phyloP scores from a whole-genome alignment of 64 coral and sea anemone genomes.

The Catalaphyllia jardinei region DNA sequence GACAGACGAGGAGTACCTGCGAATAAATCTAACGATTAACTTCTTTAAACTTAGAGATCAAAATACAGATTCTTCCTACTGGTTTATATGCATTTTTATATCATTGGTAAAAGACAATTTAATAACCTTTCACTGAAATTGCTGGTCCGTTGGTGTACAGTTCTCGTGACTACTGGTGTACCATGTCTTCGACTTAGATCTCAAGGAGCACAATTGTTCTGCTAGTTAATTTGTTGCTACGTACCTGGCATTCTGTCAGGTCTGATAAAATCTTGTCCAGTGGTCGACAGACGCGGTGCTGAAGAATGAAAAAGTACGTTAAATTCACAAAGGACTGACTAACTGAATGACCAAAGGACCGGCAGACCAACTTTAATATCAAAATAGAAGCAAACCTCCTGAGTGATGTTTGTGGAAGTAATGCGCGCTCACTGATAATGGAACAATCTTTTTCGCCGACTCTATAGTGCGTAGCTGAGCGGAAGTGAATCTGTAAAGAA shows the following conservation, averaged over 20 bases:
- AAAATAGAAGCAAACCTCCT: constrained; percentile 24
- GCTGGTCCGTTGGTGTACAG: too few species aligned
- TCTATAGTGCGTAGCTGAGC: constrained; percentile 78
- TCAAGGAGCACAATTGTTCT: too few species aligned
- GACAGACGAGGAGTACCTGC: too few species aligned
- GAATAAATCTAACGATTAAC: too few species aligned
- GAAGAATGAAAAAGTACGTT: neutral
- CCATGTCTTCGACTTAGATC: too few species aligned
- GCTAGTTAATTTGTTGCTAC: neutral
- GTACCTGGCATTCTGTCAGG: constrained; percentile 70
- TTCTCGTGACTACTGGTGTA: too few species aligned
- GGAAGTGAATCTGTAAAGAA: constrained; percentile 53
- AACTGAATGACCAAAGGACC: too few species aligned
- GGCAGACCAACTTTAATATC: neutral
- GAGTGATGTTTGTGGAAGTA: constrained; percentile 75
- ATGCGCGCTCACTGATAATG: constrained; percentile 49
- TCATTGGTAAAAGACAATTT: neutral
- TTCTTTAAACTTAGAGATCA: too few species aligned
- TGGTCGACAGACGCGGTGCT: constrained; percentile 64
- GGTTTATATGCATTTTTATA: too few species aligned
- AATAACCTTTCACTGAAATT: too few species aligned
- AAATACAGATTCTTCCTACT: too few species aligned
- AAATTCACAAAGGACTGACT: neutral
- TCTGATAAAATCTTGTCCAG: constrained; percentile 68
- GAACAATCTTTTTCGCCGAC: constrained; percentile 3